phyloP scores from a whole-genome alignment of 1,140 invertebrate species.

The Antheraea mylitta region DNA sequence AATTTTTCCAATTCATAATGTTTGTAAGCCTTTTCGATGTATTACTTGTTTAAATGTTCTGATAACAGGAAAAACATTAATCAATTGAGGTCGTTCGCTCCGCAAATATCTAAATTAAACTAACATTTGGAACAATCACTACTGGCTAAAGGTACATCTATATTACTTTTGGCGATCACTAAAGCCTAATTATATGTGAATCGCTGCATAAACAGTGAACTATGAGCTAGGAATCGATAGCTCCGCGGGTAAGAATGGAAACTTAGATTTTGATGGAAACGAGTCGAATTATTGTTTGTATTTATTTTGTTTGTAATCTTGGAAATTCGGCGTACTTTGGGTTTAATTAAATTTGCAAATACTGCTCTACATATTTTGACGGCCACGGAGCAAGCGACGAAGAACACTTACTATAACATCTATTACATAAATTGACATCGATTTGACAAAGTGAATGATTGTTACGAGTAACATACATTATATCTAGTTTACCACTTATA shows the following conservation, averaged over 20 bases:
- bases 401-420: constrained; percentile 8
- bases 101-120: constrained; percentile 65
- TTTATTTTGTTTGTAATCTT: neutral
- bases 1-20: no score
- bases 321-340: no score
- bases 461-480: constrained; percentile 51
- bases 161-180: constrained; percentile 76
- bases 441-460: constrained; percentile 53
- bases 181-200: constrained; percentile 63
- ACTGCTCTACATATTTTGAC: neutral
- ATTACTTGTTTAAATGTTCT: no score
- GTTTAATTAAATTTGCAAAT: neutral
- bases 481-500: constrained; percentile 57
- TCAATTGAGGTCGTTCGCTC: constrained; percentile 44
- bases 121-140: constrained; percentile 77
- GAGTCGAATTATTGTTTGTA: neutral
- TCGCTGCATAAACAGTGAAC: constrained; percentile 48
- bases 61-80: constrained; percentile 27
- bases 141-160: constrained; percentile 76
- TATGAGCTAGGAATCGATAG: constrained; percentile 21
- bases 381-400: constrained; percentile 5
- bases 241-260: constrained; percentile 6
- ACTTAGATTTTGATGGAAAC: neutral
- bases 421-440: constrained; percentile 57
- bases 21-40: no score